A percentile compares a stretch with the other conserved stretches of the same genome.
Conservation (phyloP, 2,797 vertebrate species). For the Uromys caudimaculatus region DNA sequence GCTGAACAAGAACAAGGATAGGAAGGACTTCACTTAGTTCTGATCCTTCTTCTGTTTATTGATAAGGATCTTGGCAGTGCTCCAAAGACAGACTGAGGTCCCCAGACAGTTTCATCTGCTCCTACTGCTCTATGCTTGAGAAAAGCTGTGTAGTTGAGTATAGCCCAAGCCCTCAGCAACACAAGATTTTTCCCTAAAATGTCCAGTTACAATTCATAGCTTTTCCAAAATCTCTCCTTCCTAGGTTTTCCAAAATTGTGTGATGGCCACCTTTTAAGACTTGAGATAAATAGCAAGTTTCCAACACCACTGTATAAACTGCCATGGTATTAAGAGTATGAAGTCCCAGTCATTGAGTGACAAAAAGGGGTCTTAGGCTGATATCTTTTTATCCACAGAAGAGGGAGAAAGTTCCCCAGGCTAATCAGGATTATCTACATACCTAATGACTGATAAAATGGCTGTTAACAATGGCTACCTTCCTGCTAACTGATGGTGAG, state of each 20-base stretch:
- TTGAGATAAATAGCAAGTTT: neutral
- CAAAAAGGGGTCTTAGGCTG: neutral
- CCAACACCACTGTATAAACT: neutral
- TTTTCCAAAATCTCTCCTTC: neutral
- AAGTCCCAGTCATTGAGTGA: neutral
- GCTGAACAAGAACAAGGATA: no score
- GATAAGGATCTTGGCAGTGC: neutral
- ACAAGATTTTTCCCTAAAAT: neutral
- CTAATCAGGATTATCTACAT: neutral
- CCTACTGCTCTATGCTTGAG: neutral
- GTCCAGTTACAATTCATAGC: neutral
- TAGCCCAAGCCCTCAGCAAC: neutral
- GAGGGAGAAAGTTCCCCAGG: neutral
- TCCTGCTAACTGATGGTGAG: neutral
- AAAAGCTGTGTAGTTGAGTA: neutral
- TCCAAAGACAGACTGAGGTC: neutral
- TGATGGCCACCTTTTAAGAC: neutral
- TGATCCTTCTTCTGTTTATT: neutral
- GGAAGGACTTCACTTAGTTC: neutral
- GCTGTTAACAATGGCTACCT: rapidly evolving
- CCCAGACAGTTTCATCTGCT: neutral
- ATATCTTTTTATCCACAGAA: neutral
- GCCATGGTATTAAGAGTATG: neutral
- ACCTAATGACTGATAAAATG: neutral
- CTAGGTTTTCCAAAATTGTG: neutral